These are phyloP conservation scores for Aphelocoma californica DNA, from an alignment of 2,797 vertebrate genomes.

Conservation along the genomic window DNA sequence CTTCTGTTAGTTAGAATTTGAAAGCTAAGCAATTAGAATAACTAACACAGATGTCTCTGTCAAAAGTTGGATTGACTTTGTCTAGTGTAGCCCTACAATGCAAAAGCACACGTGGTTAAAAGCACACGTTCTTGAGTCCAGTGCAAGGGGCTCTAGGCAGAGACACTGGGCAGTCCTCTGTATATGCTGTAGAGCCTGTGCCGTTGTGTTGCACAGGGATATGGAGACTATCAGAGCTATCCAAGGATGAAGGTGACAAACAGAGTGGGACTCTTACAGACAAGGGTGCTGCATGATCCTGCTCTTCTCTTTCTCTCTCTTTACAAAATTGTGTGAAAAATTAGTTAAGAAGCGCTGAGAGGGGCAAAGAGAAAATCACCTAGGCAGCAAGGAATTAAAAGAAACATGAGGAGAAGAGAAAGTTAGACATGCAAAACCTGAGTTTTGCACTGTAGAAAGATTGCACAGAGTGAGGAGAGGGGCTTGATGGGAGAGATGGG, in stretches of 20 bases:
- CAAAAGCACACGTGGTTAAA: neutral
- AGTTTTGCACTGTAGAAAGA: neutral
- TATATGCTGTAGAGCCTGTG: accelerated
- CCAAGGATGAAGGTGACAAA: neutral
- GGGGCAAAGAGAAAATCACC: neutral
- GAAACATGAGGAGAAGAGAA: neutral
- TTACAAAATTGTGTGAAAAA: neutral
- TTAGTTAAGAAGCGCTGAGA: neutral
- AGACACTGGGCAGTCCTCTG: neutral
- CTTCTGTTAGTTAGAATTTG: neutral
- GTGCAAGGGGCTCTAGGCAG: neutral
- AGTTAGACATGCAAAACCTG: neutral
- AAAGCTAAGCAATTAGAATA: neutral
- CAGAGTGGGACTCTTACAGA: neutral
- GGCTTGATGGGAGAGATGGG: neutral
- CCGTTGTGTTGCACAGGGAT: neutral
- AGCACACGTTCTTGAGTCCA: neutral
- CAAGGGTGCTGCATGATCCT: neutral
- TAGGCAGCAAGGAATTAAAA: neutral
- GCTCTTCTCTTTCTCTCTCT: neutral
- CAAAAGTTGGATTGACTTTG: neutral
- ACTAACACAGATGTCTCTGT: neutral
- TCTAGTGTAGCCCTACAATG: neutral
- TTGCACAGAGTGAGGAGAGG: neutral
- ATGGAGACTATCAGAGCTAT: neutral